Evolutionary conservation across 2,888 invertebrate genomes (phyloP), one percentile per base, ranked within the genome.

Genomic region (Cristatella mucedo): DNA sequence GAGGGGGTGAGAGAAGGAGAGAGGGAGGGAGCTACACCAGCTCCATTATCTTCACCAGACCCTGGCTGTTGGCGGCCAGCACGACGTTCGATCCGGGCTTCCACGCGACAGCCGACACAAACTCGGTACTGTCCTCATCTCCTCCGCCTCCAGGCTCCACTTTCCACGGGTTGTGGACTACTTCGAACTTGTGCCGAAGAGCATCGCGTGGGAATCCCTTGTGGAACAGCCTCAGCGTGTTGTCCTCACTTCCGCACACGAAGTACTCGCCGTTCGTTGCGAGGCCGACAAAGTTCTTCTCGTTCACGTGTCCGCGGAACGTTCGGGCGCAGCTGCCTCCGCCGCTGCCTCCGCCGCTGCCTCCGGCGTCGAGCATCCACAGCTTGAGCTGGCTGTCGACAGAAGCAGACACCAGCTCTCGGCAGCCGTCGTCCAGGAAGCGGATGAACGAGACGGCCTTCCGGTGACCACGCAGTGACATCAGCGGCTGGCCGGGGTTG

Each of bases 31-130:
- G n/a, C n/a, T n/a, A 80, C 49, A 79, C 74, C 36, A 82, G 68
- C 66, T 82, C 81, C 42, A 83, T 67, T 56, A 87, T 79, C 68
- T 87, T 87, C 53, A 89, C 85, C 50, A 80, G 79, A 38, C 89
- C 89, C 68, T 86, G 85, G 61, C 85, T 86, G 68, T 89, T 89
- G 39, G 87, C 89, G 33, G 87, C 86, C 13, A 89, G 77, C 20
- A 86, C 77, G 45, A 83, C 80, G 63, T 80, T 80, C 19, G 57
- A 57, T 50, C 68, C 68, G 38, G 65, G 77, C 47, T 82, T 74
- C 87, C 89, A 91, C 59, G 86, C 86, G 4, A 91, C 87, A 1
- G 89, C 89, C 11, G 87, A 87, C 34, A 91, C 87, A 70, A 89
- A 89, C 68, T 89, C 87, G 49, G 80, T 81, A 2, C 80, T 75